Evolutionary conservation across 1,140 invertebrate genomes (phyloP), one percentile per base, ranked within the genome.

Genomic region (Bombus confusus): DNA sequence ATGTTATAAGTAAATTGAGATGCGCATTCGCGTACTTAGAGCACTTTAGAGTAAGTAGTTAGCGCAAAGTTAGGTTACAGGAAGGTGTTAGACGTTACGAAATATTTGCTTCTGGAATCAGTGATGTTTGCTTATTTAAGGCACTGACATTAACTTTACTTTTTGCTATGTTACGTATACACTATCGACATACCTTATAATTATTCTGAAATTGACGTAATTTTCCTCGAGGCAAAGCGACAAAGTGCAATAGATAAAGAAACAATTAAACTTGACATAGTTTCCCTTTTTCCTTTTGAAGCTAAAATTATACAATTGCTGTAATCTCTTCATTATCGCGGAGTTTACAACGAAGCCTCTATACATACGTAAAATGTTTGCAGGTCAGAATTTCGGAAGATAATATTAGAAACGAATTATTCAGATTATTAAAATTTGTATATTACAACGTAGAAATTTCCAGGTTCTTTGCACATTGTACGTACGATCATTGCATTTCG

Each of bases 171-270:
- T 52, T 52, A 52, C 18, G 18, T 22, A 22, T 22, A 18, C 6
- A 10, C 71, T 62, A 79, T 79, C 52, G 28, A 28, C 31, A 39
- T 43, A 47, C 62, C 79, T 78, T 25, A 62, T 66, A 78, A 80
- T 85, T 73, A 85, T 74, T 80, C 28, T 62, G 41, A 22, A 73
- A 66, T 47, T 34, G 28, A 43, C 64, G 15, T 41, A 68, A 80
- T 85, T 73, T 80, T 15, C 25, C 25, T 31, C 3, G 0, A 28
- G 13, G 13, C n/a, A 76, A 72, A 62, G 1, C 41, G 13, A 34
- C 62, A 57, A 68, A 52, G 12, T 18, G 37, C n/a, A 57, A 79
- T 62, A 10, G 6, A 62, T 28, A 52, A 39, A 41, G 47, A 15
- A 43, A 18, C 82, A 80, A 72, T 80, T 62, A 72, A 34, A 13